These are phyloP conservation scores for Oxygymnocypris stewartii DNA, from an alignment of 2,113 vertebrate genomes.

Conservation along the genomic window DNA sequence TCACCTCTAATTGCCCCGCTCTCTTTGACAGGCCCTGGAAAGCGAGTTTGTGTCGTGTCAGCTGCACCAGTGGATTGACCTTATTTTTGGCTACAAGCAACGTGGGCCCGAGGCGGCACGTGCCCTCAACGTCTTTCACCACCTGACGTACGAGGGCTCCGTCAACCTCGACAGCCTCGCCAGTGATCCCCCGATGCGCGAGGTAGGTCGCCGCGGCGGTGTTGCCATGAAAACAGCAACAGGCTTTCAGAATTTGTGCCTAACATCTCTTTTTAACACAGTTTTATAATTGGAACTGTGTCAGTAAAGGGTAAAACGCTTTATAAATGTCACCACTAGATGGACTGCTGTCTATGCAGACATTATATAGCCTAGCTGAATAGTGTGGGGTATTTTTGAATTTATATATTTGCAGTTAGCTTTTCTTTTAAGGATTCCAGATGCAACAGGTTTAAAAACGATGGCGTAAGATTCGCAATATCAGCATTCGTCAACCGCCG, in stretches of 20 bases:
- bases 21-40: slow-evolving; percentile 89
- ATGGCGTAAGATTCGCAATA: not conserved
- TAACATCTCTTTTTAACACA: not conserved
- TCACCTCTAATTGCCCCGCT: slow-evolving; percentile 70
- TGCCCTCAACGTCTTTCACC: slow-evolving; percentile 96
- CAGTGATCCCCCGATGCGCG: slow-evolving; percentile 86
- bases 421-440: not conserved
- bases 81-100: slow-evolving; percentile 99
- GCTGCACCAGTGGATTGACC: slow-evolving; percentile 99
- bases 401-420: not conserved
- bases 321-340: slow-evolving; percentile 15
- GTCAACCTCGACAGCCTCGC: slow-evolving; percentile 90
- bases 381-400: not conserved
- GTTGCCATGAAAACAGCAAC: slow-evolving; percentile 49
- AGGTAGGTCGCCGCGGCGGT: slow-evolving; percentile 78
- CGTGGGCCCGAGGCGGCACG: slow-evolving; percentile 94
- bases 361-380: not conserved
- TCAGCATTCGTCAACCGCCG: not conserved
- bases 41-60: slow-evolving; percentile 99
- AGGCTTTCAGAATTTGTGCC: not conserved
- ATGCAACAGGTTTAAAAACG: not conserved
- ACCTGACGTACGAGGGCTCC: slow-evolving; percentile 94
- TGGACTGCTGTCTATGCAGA: not conserved
- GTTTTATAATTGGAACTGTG: not conserved
- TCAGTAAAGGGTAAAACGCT: not conserved